A percentile compares a stretch with the other conserved stretches of the same genome.
These are phyloP conservation scores for Drosophila nigrodunni DNA, from an alignment of 1,140 invertebrate species.

Conservation along the genomic window DNA sequence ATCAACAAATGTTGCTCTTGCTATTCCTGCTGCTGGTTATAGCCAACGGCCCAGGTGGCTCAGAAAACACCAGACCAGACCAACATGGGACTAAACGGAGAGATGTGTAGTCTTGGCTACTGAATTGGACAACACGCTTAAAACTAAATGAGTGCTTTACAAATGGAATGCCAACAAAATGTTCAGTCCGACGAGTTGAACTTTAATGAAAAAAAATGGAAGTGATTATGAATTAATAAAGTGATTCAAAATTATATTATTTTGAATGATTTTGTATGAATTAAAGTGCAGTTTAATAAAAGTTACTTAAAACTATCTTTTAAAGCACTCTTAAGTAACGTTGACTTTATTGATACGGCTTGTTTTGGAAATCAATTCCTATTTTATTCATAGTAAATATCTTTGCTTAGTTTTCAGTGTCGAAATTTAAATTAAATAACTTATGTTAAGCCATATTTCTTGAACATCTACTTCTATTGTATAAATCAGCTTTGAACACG, in stretches of 20 bases:
- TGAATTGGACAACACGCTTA: constrained; percentile 62
- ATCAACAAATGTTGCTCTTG: constrained; percentile 74
- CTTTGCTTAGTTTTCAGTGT: too few species aligned
- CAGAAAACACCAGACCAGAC: constrained; percentile 5
- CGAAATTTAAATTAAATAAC: too few species aligned
- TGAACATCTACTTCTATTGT: background rate
- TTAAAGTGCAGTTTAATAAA: too few species aligned
- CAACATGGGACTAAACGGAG: background rate
- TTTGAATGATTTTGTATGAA: background rate
- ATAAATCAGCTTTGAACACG: background rate
- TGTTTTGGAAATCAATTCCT: too few species aligned
- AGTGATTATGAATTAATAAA: constrained; percentile 17
- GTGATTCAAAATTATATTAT: background rate
- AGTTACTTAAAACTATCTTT: too few species aligned
- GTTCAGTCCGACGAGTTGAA: constrained; percentile 13
- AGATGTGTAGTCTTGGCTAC: constrained; percentile 31
- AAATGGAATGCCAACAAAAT: constrained; percentile 39
- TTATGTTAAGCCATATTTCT: background rate
- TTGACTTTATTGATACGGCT: too few species aligned
- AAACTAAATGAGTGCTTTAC: constrained; percentile 63
- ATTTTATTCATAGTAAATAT: too few species aligned
- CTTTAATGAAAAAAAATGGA: constrained; percentile 25
- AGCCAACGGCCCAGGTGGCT: constrained; percentile 48
- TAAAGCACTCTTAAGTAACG: too few species aligned
- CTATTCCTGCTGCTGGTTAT: constrained; percentile 31